Evolutionary conservation across 2,888 invertebrate species (phyloP).

Genomic region (Chaitophorus viminalis): DNA sequence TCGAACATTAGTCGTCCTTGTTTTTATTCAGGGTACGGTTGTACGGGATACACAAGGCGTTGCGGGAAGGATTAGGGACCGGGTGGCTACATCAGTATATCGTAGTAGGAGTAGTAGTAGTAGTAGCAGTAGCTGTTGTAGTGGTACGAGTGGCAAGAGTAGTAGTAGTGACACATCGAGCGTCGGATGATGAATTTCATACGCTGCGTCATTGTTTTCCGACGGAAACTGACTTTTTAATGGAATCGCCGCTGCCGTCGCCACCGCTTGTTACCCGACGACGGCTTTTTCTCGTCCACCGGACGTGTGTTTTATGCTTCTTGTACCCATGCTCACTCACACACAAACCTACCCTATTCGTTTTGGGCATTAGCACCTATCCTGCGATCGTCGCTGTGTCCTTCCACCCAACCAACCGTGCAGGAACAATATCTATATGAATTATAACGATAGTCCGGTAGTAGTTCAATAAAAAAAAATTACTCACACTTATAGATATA

Average conservation of each 20-base stretch:
- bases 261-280: neutral
- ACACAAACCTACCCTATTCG: too few relatives aligned
- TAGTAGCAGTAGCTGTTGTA: too few relatives aligned
- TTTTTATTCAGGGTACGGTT: neutral
- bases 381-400: neutral
- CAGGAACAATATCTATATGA: too few relatives aligned
- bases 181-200: slow-evolving; percentile 52
- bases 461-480: too few relatives aligned
- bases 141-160: too few relatives aligned
- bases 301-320: neutral
- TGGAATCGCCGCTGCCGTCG: slow-evolving; percentile 27
- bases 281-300: neutral
- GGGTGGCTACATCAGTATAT: neutral
- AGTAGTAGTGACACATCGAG: slow-evolving; percentile 27
- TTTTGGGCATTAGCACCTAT: neutral
- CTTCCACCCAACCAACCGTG: neutral
- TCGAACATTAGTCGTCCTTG: neutral
- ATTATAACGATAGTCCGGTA: too few relatives aligned
- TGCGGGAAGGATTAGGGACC: neutral
- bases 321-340: neutral
- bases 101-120: too few relatives aligned
- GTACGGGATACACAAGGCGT: neutral
- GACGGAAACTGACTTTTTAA: slow-evolving; percentile 49
- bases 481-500: too few relatives aligned
- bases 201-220: slow-evolving; percentile 43